Base-by-base conservation (phyloP, 2,113 vertebrate species). In the Canis aureus region DNA sequence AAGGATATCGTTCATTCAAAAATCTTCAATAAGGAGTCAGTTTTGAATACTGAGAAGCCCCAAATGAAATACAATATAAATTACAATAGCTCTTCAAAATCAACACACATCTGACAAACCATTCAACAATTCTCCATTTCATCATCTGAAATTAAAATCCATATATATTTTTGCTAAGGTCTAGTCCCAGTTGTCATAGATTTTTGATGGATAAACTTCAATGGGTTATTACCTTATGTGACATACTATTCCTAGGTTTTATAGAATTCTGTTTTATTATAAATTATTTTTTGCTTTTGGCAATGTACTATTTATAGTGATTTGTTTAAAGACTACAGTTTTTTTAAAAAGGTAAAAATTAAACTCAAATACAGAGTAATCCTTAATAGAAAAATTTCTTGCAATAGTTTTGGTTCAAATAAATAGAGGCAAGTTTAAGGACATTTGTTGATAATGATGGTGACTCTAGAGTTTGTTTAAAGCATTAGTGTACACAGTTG, bases 71-170 rank as follows among this genome's bases (percentile, higher is more conserved):
- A 93, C 67, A 53, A 96, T 93, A 59, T 95, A 95, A 95, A 88
- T 93, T 96, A 43, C 1, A 97, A 25, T 3, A 73, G 69, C 51
- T 93, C 57, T 96, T 88, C 73, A 86, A 92, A 95, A 82, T 15
- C 13, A 64, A 64, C 82, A 71, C 82, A 85, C 57, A 95, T 2
- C 59, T 82, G 55, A 97, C 16, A 93, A 83, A 82, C 17, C 38
- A 57, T 79, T 86, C 27, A 84, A 78, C 81, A 93, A 10, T 87
- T 96, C 67, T 94, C 60, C 29, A 27, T 93, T 32, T 94, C 73
- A 87, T 15, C 62, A 64, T 84, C 67, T 95, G 23, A 97, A 97
- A 98, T 96, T 97, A 97, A 97, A 98, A 94, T 94, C 91, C 27
- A 10, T 55, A 32, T 88, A 19, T 25, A 71, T 93, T 93, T 91